These are phyloP conservation scores for Nasonia oneida DNA, from an alignment of 2,888 invertebrate genomes.

Conservation along the genomic window DNA sequence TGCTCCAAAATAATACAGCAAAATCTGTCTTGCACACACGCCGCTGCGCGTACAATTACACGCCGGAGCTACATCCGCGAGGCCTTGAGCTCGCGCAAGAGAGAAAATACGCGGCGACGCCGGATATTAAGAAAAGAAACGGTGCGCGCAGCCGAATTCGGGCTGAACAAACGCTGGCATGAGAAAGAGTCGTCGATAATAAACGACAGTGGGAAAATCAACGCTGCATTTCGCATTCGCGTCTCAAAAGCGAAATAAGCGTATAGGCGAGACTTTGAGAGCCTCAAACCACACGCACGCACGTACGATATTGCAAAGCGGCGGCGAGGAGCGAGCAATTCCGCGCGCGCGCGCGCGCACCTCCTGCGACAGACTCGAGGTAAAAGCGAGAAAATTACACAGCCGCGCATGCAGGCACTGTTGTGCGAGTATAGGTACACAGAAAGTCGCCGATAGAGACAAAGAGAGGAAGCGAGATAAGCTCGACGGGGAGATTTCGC, in stretches of 20 bases:
- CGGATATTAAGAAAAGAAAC: too few species aligned
- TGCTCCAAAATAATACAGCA: too few species aligned
- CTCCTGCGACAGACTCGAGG: background rate
- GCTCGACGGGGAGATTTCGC: constrained; percentile 31
- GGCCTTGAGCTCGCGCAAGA: background rate
- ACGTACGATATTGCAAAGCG: constrained; percentile 7
- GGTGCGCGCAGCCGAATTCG: too few species aligned
- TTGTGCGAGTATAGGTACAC: background rate
- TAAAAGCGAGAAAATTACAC: background rate
- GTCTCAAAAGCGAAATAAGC: background rate
- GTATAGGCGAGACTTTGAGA: background rate
- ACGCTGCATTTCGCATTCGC: background rate
- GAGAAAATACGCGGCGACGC: too few species aligned
- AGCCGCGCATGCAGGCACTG: background rate
- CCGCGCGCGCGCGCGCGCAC: background rate
- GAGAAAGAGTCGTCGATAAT: background rate
- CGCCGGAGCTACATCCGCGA: background rate
- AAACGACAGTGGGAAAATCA: too few species aligned
- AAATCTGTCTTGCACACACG: too few species aligned
- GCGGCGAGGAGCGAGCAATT: background rate
- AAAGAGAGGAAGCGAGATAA: constrained; percentile 59
- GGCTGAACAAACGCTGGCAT: too few species aligned
- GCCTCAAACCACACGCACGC: background rate
- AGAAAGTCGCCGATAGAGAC: constrained; percentile 49
- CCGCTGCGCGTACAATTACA: background rate